Conservation (phyloP, 2,888 invertebrate genomes). For the Argyresthia albistria region DNA sequence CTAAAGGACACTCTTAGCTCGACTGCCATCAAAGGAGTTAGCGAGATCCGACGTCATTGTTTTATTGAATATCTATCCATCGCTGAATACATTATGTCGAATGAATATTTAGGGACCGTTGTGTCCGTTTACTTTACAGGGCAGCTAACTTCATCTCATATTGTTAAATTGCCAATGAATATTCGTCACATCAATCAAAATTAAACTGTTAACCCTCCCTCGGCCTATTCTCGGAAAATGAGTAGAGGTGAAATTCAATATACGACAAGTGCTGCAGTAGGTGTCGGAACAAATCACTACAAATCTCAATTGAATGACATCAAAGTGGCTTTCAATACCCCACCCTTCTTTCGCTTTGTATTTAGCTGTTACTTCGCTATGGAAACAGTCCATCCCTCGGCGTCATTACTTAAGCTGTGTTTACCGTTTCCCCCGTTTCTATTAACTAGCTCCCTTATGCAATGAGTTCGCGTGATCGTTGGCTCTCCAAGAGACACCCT, state of each 20-base stretch:
- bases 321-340: background rate
- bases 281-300: conserved; percentile 2
- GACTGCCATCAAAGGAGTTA: conserved; percentile 20
- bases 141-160: too few species aligned
- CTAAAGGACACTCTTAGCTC: conserved; percentile 53
- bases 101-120: background rate
- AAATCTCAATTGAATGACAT: conserved; percentile 2
- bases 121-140: too few species aligned
- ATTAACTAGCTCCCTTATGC: background rate
- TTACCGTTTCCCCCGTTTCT: conserved; percentile 4
- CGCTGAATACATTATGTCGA: conserved; percentile 7
- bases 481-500: background rate
- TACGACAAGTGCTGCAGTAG: background rate
- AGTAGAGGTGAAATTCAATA: conserved; percentile 1
- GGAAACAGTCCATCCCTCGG: background rate
- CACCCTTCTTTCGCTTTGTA: too few species aligned
- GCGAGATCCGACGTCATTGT: conserved; percentile 29
- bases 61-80: conserved; percentile 27
- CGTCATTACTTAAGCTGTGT: background rate
- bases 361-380: background rate
- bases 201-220: too few species aligned
- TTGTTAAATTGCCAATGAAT: too few species aligned
- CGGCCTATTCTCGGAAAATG: background rate
- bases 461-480: conserved; percentile 1
- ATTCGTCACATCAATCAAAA: too few species aligned